Evolutionary conservation across 2,797 vertebrate species (phyloP).

Genomic region (Distichodus sexfasciatus): DNA sequence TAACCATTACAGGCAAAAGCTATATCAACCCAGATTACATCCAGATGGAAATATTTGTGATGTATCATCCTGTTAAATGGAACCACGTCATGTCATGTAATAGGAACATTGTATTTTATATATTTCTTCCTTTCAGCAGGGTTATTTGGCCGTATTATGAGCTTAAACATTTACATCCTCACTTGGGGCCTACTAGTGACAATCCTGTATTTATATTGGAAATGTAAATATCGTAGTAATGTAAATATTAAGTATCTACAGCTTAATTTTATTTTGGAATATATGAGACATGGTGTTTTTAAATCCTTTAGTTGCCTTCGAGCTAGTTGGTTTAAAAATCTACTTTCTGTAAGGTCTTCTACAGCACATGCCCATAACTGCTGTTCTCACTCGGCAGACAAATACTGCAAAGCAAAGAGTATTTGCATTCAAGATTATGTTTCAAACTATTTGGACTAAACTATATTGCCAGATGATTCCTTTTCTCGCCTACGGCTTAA

Average conservation of each 20-base stretch:
- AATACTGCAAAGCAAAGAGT: slow-evolving; percentile 30
- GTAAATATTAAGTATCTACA: too few relatives aligned
- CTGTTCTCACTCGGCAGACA: neutral
- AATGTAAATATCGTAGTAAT: too few relatives aligned
- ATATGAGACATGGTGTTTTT: too few relatives aligned
- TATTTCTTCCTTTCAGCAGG: too few relatives aligned
- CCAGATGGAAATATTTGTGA: too few relatives aligned
- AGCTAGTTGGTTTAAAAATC: neutral
- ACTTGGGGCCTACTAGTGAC: slow-evolving; percentile 83
- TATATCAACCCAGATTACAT: too few relatives aligned
- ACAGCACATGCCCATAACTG: neutral
- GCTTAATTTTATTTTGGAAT: too few relatives aligned
- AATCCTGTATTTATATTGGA: neutral
- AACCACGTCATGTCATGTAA: too few relatives aligned
- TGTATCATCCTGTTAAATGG: too few relatives aligned
- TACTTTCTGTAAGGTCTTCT: neutral
- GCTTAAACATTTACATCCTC: too few relatives aligned
- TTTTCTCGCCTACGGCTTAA: slow-evolving; percentile 69
- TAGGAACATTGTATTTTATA: too few relatives aligned
- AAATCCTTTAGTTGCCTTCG: neutral
- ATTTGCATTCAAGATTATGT: slow-evolving; percentile 38
- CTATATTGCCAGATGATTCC: slow-evolving; percentile 27
- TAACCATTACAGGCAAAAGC: too few relatives aligned
- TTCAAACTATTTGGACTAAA: slow-evolving; percentile 49
- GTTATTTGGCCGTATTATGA: neutral